Conservation (phyloP, 2,888 invertebrate genomes). For the Lasioglossum zephyrum region DNA sequence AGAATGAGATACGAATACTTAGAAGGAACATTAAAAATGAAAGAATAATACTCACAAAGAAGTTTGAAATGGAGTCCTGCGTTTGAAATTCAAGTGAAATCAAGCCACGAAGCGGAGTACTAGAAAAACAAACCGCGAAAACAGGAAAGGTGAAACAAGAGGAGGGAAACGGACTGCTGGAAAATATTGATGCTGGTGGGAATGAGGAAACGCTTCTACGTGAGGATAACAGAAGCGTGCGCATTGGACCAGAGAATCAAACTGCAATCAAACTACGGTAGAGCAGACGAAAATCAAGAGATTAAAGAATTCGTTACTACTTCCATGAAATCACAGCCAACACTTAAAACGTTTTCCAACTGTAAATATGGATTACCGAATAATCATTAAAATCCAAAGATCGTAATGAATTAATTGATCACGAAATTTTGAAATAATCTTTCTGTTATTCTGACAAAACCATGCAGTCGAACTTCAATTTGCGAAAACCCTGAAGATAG, state of each 20-base stretch:
- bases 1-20: neutral
- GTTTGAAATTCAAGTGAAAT: neutral
- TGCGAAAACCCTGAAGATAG: neutral
- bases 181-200: slow-evolving; percentile 24
- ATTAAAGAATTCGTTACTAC: neutral
- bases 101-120: neutral
- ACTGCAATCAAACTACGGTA: slow-evolving; percentile 26
- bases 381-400: neutral
- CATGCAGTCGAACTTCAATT: neutral
- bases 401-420: neutral
- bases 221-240: slow-evolving; percentile 21
- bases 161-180: neutral
- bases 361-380: neutral
- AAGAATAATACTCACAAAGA: neutral
- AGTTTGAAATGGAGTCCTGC: neutral
- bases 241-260: neutral
- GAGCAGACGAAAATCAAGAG: neutral
- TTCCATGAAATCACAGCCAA: neutral
- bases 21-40: neutral
- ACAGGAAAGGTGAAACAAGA: neutral
- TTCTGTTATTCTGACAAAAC: no score
- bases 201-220: slow-evolving; percentile 32
- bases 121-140: neutral
- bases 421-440: neutral
- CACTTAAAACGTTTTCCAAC: neutral